Base-by-base conservation (phyloP, 2,888 invertebrate genomes). In the Tethea ocularis region DNA sequence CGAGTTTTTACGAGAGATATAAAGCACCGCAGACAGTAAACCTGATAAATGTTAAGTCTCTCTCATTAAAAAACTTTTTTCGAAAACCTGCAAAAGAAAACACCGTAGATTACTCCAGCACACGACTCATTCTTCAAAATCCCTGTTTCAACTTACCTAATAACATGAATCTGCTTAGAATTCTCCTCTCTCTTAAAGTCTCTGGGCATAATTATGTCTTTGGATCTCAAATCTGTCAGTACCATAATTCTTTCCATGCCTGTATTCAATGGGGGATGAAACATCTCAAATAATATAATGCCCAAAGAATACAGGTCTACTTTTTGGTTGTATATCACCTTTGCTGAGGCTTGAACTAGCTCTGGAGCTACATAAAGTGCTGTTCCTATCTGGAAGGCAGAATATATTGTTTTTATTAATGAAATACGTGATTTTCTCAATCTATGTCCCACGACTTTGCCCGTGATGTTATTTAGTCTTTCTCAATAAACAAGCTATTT, bases 351-450 rank as follows among this genome's bases (percentile, higher is more conserved):
- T 22, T 95, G 95, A 0, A 95, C 95, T 1, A 99, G 91, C 84
- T 99, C 99, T 0, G 99, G 99, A 0, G 99, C 99, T 54, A 98
- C 97, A 87, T 99, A 99, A 0, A 99, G 93, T 0, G 97, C 97
- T 29, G 99, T 99, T 26, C 99, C 99, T 23, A 99, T 97, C 91
- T 97, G 68, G 17, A 66, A 67, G 24, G 51, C 61, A 17, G 59
- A 64, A 23, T 51, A 46, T 13, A 55, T 46, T 57, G 52, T 38
- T 29, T 26, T 26, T 26, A 2, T 26, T 1, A 1, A 26, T 26
- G 0, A 26, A 26, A 6, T n/a, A n/a, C n/a, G n/a, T n/a, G n/a
- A n/a, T n/a, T n/a, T n/a, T n/a, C n/a, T n/a, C n/a, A n/a, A n/a
- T n/a, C n/a, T n/a, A n/a, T n/a, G n/a, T n/a, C n/a, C n/a, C n/a